These are phyloP conservation scores for Cerastoderma edule DNA, from an alignment of 2,888 invertebrate species.

Conservation along the genomic window DNA sequence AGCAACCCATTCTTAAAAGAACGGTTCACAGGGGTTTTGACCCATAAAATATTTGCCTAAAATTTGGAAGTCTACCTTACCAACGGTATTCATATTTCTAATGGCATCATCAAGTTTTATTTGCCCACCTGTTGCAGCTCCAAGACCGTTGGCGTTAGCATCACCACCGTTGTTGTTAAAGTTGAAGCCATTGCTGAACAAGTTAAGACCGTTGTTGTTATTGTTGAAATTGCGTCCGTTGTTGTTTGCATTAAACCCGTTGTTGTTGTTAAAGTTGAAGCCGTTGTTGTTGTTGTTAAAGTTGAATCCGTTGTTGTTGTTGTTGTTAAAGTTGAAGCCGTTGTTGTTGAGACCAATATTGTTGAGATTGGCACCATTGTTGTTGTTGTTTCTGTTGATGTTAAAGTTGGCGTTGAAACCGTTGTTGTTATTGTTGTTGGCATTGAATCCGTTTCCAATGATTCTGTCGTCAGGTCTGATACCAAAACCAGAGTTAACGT, in stretches of 20 bases:
- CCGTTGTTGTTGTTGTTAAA: constrained; percentile 24
- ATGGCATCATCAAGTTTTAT: constrained; percentile 22
- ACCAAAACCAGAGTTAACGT: too few relatives aligned
- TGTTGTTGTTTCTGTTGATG: constrained; percentile 36
- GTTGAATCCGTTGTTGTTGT: constrained; percentile 28
- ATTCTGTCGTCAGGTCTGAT: not conserved
- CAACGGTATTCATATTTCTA: constrained; percentile 25
- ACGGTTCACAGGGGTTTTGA: too few relatives aligned
- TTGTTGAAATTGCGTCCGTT: constrained; percentile 10
- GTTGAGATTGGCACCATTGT: constrained; percentile 16
- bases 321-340: constrained; percentile 20
- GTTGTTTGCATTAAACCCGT: constrained; percentile 23
- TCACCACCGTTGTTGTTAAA: not conserved
- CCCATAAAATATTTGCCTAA: too few relatives aligned
- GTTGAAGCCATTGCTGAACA: constrained; percentile 20
- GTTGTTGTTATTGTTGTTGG: constrained; percentile 8
- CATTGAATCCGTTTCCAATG: not conserved
- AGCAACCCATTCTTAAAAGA: too few relatives aligned
- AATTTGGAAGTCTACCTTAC: too few relatives aligned
- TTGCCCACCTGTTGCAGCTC: too few relatives aligned
- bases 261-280: constrained; percentile 8
- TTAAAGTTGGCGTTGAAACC: constrained; percentile 12
- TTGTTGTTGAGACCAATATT: constrained; percentile 15
- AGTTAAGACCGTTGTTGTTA: constrained; percentile 20
- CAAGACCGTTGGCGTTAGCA: constrained; percentile 6